These are phyloP conservation scores for Sphaeramia orbicularis DNA, from an alignment of 2,797 vertebrate species.

Conservation along the genomic window DNA sequence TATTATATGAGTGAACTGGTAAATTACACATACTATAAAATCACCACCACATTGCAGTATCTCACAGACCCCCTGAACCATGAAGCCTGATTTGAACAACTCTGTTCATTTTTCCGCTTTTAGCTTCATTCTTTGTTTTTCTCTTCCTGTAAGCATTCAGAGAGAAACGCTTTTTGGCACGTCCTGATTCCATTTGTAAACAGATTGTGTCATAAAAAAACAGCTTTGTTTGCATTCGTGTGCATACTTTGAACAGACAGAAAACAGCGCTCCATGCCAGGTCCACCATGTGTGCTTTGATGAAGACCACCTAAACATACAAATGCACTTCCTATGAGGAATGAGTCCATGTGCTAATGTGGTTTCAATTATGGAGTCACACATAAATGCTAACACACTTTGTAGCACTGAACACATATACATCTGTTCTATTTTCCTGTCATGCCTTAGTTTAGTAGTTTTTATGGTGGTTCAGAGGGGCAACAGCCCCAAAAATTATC, in stretches of 20 bases:
- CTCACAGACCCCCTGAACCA: not conserved
- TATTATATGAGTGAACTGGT: no score
- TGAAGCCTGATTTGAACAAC: not conserved
- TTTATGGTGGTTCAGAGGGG: no score
- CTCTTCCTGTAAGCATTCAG: no score
- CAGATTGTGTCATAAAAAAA: not conserved
- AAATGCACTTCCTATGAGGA: no score
- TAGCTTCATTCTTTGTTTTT: not conserved
- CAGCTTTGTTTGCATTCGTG: conserved; percentile 5
- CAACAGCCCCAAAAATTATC: no score
- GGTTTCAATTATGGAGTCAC: conserved; percentile 25
- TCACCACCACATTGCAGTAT: no score
- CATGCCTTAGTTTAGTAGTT: no score
- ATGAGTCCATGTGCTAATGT: not conserved
- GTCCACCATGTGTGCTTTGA: conserved; percentile 11
- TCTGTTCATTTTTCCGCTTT: not conserved
- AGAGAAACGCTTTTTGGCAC: not conserved
- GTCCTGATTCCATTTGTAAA: no score
- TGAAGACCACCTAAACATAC: not conserved
- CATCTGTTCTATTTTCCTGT: not conserved
- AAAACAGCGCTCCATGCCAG: conserved; percentile 10
- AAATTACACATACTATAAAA: no score
- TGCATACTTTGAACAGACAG: conserved; percentile 2
- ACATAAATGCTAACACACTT: not conserved
- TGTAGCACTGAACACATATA: not conserved